A percentile compares a stretch with the other conserved stretches of the same genome.
Evolutionary conservation across 2,797 vertebrate genomes (phyloP).

Genomic region (Peromyscus nudipes): DNA sequence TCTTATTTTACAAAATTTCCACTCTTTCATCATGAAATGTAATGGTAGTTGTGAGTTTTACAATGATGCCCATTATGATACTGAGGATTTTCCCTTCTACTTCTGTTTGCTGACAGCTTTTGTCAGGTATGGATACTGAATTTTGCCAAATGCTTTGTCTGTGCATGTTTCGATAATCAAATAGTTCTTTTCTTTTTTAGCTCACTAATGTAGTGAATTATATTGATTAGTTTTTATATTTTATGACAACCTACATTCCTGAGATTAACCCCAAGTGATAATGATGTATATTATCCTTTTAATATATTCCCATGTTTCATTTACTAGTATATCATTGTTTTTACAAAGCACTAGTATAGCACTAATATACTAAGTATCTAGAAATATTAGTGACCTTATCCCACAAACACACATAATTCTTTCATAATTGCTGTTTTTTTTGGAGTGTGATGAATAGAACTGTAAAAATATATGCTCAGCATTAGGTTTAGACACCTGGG

Average conservation of each 20-base stretch:
- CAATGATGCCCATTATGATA: not conserved
- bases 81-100: not conserved
- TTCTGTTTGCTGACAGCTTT: constrained; percentile 14
- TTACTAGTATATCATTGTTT: constrained; percentile 38
- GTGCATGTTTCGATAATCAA: not conserved
- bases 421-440: not conserved
- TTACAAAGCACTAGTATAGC: not conserved
- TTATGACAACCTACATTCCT: constrained; percentile 49
- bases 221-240: constrained; percentile 4
- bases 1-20: constrained; percentile 51
- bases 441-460: constrained; percentile 44
- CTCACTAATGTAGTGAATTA: constrained; percentile 31
- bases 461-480: constrained; percentile 5
- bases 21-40: not conserved
- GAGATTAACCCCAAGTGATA: not conserved
- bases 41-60: constrained; percentile 4
- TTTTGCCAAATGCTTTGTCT: constrained; percentile 37
- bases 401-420: not conserved
- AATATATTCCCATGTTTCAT: not conserved
- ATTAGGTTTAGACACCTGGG: constrained; percentile 50
- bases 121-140: constrained; percentile 35
- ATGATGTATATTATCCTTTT: constrained; percentile 11
- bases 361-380: not conserved
- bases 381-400: not conserved
- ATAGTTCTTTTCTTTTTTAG: not conserved